A percentile compares a stretch with the other conserved stretches of the same genome.
Evolutionary conservation across 2,797 vertebrate genomes (phyloP).

Genomic region (Anisognathus igniventris): DNA sequence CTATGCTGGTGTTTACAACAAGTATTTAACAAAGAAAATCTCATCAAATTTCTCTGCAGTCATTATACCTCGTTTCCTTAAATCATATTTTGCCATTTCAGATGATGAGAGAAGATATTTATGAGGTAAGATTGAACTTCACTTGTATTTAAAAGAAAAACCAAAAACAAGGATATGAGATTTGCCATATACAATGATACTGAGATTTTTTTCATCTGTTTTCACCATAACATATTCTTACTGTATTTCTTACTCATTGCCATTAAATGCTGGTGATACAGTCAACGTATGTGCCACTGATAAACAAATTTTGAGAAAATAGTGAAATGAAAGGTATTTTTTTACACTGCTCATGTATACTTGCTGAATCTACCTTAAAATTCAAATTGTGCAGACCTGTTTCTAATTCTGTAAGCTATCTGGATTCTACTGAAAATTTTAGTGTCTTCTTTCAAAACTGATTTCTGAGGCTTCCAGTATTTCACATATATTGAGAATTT

Average conservation of each 20-base stretch:
- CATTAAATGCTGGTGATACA: not conserved
- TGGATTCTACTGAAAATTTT: not conserved
- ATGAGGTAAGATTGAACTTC: not conserved
- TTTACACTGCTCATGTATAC: not conserved
- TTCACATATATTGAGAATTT: not conserved
- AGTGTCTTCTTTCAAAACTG: not conserved
- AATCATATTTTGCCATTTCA: slow-evolving; percentile 8
- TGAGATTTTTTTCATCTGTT: not conserved
- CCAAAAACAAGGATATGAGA: not conserved
- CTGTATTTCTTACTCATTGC: not conserved
- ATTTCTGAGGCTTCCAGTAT: not conserved
- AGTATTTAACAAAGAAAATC: not conserved
- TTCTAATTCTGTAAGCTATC: slow-evolving; percentile 2
- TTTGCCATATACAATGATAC: not conserved
- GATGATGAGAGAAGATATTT: not conserved
- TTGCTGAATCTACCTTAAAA: slow-evolving; percentile 18
- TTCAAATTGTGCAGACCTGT: not conserved
- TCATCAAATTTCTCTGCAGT: not conserved
- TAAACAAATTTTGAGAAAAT: not conserved
- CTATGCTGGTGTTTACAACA: not conserved
- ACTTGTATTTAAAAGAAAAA: not conserved
- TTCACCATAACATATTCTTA: not conserved
- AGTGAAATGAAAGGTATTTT: not conserved
- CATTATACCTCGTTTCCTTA: not conserved
- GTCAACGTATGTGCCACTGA: not conserved